Evolutionary conservation across 2,888 invertebrate genomes (phyloP).

Genomic region (Platerodrilus igneus): DNA sequence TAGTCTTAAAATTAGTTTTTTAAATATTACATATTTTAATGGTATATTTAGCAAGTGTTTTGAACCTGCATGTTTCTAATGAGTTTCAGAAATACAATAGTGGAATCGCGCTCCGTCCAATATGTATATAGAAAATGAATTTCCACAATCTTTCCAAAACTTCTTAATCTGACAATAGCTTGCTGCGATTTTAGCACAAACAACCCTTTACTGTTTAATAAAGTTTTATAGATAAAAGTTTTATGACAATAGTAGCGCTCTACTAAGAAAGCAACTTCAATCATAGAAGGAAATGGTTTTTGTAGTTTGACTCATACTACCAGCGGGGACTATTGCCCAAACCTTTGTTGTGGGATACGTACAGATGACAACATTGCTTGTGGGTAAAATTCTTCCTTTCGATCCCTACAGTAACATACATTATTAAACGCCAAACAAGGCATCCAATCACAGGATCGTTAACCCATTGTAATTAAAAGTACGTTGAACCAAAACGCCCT

Average conservation of each 20-base stretch:
- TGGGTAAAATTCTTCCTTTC: background rate
- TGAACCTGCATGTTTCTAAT: too few species aligned
- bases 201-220: constrained; percentile 6
- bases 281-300: background rate
- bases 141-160: too few species aligned
- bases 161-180: too few species aligned
- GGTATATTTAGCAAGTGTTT: too few species aligned
- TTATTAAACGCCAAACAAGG: constrained; percentile 5
- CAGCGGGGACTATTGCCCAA: background rate
- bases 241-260: constrained; percentile 4
- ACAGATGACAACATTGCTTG: background rate
- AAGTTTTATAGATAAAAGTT: constrained; percentile 1
- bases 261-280: constrained; percentile 5
- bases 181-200: too few species aligned
- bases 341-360: background rate
- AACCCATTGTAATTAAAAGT: constrained; percentile 11
- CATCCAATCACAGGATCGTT: constrained; percentile 3
- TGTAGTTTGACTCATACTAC: background rate
- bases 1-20: too few species aligned
- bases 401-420: constrained; percentile 4
- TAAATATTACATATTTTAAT: too few species aligned
- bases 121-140: too few species aligned
- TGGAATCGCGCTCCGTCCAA: too few species aligned
- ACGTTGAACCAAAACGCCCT: constrained; percentile 11
- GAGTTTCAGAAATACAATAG: too few species aligned